Base-by-base conservation (phyloP, 2,888 invertebrate species). In the Leptinotarsa peninsularis region DNA sequence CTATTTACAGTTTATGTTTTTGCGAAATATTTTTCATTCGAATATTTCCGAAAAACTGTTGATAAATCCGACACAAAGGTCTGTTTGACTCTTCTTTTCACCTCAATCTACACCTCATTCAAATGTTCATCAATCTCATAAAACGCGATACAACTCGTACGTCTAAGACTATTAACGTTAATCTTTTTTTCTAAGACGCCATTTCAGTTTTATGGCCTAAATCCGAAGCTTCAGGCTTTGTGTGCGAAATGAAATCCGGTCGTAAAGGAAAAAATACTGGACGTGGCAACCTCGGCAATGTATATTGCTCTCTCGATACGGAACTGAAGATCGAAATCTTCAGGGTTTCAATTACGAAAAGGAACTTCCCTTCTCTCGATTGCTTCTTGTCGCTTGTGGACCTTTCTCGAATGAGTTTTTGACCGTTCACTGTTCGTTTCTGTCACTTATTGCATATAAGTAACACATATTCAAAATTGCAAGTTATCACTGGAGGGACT, bases 261-360 rank as follows among this genome's bases (percentile, higher is more conserved):
- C 63, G 63, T 63, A 63, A 63, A 63, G 63, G 63, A 63, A 63
- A 58, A 63, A 63, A 33, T 33, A 63, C 63, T 43, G 63, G 63
- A 33, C 17, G 63, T 43, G 63, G 63, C 63, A 63, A 63, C 63
- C 63, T 18, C 43, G 63, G 63, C 1, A 13, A 63, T 10, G 63
- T 63, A 33, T 63, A 63, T 63, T 63, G 63, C n/a, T 63, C 43
- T 63, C 63, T 33, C 43, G 63, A 63, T 43, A 18, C 63, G 63
- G 43, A 43, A 63, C 4, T 7, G 43, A 15, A 33, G 63, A 63
- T 63, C n/a, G 63, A 33, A 63, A 33, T 63, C 63, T 63, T 33
- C 63, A 17, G 63, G 63, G 7, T 63, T 63, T 63, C 63, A 63
- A 63, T 63, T 63, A 63, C n/a, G 63, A 63, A 33, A 33, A 43